A percentile compares a stretch with the other conserved stretches of the same genome.
These are phyloP conservation scores for Dendrolimus kikuchii DNA, from an alignment of 1,140 invertebrate species.

Conservation along the genomic window DNA sequence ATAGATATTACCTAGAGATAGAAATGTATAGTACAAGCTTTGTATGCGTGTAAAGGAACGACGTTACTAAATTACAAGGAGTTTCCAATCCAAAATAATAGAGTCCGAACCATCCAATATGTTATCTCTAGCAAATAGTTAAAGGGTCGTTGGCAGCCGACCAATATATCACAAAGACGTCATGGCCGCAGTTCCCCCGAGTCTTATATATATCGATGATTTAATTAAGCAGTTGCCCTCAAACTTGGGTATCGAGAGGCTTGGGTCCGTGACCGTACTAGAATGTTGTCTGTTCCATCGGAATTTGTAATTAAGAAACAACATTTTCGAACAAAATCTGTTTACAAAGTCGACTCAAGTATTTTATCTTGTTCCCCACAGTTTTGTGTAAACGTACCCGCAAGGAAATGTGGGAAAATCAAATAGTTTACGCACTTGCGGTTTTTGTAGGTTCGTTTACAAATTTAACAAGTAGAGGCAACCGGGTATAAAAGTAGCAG, in stretches of 20 bases:
- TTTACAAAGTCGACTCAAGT: slow-evolving; percentile 34
- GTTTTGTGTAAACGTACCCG: slow-evolving; percentile 16
- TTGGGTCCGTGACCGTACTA: slow-evolving; percentile 19
- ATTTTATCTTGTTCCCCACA: slow-evolving; percentile 29
- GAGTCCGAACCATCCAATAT: no score
- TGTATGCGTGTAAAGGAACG: no score
- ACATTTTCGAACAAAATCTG: slow-evolving; percentile 41
- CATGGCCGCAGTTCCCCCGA: slow-evolving; percentile 5
- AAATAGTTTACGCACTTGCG: slow-evolving; percentile 23
- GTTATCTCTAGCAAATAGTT: no score
- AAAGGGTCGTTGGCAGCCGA: neutral
- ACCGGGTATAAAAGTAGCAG: no score
- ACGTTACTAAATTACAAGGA: no score
- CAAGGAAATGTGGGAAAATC: slow-evolving; percentile 12
- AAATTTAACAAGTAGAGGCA: no score
- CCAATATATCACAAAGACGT: neutral
- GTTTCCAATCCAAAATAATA: no score
- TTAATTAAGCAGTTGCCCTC: slow-evolving; percentile 46
- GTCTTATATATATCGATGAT: slow-evolving; percentile 36
- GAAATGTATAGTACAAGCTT: no score
- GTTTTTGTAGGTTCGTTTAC: slow-evolving; percentile 5
- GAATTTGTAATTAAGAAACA: slow-evolving; percentile 58
- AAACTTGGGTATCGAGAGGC: slow-evolving; percentile 32
- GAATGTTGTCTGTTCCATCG: slow-evolving; percentile 36
- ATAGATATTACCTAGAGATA: no score